Base-by-base conservation (phyloP, 2,888 invertebrate genomes). In the Hemithea aestivaria region DNA sequence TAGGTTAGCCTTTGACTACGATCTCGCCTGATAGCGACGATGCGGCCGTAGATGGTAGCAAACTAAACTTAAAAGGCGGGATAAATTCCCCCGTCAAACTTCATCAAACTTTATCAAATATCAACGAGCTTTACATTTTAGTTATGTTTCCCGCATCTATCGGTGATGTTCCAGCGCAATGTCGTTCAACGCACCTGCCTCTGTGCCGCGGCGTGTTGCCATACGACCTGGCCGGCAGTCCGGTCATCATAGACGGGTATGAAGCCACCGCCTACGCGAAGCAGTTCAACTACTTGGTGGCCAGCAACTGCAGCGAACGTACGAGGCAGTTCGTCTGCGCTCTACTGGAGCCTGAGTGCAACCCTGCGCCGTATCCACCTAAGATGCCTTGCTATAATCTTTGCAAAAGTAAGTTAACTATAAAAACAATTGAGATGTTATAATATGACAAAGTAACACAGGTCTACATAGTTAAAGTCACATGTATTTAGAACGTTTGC, bases 281-380 rank as follows among this genome's bases (percentile, higher is more conserved):
- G 0, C 89, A 90, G 55, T 89, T 91, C 48, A 88, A 91, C 58
- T 87, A 87, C 51, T 74, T 92, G 10, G 79, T 90, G 8, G 70
- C 87, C n/a, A 89, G 90, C 6, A 90, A 91, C 55, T 92, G 92
- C 67, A 91, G 91, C 47, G 82, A 87, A 0, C 81, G 92, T 2
- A 82, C 90, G 1, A 79, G 81, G 20, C 90, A 91, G 48, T 91
- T 91, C 62, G 70, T 90, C 8, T 92, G 92, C 52, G 87, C 91
- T 1, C 74, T 90, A 7, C 69, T 92, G 23, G 92, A 92, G 53
- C 92, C 92, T 0, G 91, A 92, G 53, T 92, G 92, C 62, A 89
- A 88, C 40, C 90, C 91, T 0, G 77, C 85, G 8, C 89, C 89
- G 7, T 87, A 87, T 48, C 83, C 87, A 4, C 73, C 88, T n/a